Conservation (phyloP, 1,140 invertebrate species). For the Musca vetustissima region DNA sequence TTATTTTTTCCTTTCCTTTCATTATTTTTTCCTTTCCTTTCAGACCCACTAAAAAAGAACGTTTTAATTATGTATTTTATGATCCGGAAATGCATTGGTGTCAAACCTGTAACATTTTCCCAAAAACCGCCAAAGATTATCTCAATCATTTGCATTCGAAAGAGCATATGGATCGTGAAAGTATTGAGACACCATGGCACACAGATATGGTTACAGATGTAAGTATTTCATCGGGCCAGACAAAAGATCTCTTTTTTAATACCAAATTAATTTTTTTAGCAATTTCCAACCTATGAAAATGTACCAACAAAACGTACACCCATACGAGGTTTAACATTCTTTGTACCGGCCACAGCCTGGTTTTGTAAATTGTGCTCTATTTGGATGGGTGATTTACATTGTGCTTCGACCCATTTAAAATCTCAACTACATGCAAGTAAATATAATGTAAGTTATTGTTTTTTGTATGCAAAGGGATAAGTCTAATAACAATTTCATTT, state of each 20-base stretch:
- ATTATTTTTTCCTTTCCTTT: conserved; percentile 3
- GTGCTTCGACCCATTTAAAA: conserved; percentile 80
- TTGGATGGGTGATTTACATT: conserved; percentile 85
- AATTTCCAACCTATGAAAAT: conserved; percentile 67
- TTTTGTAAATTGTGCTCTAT: conserved; percentile 83
- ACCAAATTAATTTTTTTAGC: conserved; percentile 51
- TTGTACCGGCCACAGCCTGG: conserved; percentile 83
- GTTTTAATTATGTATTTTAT: conserved; percentile 78
- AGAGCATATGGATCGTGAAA: conserved; percentile 69
- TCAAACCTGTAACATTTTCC: conserved; percentile 80
- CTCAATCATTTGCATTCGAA: conserved; percentile 78
- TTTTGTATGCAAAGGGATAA: too few relatives aligned
- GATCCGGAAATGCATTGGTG: conserved; percentile 90
- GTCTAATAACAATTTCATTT: conserved; percentile 12
- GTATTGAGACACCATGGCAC: conserved; percentile 79
- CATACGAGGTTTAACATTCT: conserved; percentile 82
- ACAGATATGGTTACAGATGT: conserved; percentile 57
- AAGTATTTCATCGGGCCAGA: conserved; percentile 1
- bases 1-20: neutral
- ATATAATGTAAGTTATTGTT: conserved; percentile 75
- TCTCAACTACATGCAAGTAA: conserved; percentile 75
- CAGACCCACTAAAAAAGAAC: conserved; percentile 49
- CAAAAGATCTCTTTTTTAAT: conserved; percentile 37
- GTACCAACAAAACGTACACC: conserved; percentile 75
- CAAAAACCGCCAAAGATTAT: conserved; percentile 81